phyloP scores from a whole-genome alignment of 2,797 vertebrate genomes.

The Mus caroli region DNA sequence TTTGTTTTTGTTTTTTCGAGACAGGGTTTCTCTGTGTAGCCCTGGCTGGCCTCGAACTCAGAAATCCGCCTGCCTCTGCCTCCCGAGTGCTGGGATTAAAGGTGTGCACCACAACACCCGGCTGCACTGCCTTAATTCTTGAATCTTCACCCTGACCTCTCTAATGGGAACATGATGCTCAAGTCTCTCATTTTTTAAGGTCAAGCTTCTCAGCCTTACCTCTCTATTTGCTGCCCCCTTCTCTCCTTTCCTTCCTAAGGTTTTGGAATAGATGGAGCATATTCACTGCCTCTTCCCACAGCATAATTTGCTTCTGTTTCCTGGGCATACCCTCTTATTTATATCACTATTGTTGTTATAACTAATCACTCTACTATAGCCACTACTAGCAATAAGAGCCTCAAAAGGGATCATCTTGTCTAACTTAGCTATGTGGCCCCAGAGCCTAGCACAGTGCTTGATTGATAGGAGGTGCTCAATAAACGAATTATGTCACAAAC shows the following conservation, averaged over 20 bases:
- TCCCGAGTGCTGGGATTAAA: too few relatives aligned
- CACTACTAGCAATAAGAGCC: constrained; percentile 21
- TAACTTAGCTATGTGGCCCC: constrained; percentile 56
- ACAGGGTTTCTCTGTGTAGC: too few relatives aligned
- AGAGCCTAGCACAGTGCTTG: constrained; percentile 77
- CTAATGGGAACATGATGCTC: not conserved
- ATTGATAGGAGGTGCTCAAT: constrained; percentile 79
- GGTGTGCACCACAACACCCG: too few relatives aligned
- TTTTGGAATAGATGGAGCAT: constrained; percentile 43
- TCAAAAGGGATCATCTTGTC: constrained; percentile 26
- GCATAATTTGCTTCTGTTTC: not conserved
- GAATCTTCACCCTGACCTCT: constrained; percentile 7
- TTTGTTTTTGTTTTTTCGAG: too few relatives aligned
- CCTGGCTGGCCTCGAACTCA: too few relatives aligned
- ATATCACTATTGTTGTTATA: not conserved
- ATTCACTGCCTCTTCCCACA: constrained; percentile 8
- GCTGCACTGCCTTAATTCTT: not conserved
- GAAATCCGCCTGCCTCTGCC: too few relatives aligned
- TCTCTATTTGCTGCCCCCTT: not conserved
- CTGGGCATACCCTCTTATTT: not conserved
- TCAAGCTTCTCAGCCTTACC: not conserved
- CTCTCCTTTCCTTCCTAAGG: not conserved
- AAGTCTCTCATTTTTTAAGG: constrained; percentile 16
- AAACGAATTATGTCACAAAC: constrained; percentile 79
- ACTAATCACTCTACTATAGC: not conserved